Evolutionary conservation across 2,888 invertebrate genomes (phyloP).

Genomic region (Ophion costatus): DNA sequence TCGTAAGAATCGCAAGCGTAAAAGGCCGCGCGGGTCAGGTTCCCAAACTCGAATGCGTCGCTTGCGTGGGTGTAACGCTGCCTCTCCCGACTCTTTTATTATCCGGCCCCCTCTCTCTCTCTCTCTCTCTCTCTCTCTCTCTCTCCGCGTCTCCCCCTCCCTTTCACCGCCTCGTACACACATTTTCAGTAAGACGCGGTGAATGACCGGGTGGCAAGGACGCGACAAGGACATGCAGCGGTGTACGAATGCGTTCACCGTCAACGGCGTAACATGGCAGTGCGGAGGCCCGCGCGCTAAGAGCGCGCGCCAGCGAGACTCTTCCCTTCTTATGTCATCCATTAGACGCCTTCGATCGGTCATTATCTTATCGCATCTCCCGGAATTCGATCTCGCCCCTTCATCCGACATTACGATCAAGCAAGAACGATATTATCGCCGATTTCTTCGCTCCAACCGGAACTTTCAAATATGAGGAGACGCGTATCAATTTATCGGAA

Average conservation of each 20-base stretch:
- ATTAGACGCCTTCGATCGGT: not conserved
- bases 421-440: no score
- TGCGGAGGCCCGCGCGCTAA: not conserved
- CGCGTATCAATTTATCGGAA: no score
- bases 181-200: slow-evolving; percentile 72
- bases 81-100: slow-evolving; percentile 51
- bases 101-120: slow-evolving; percentile 2
- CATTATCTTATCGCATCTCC: no score
- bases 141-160: not conserved
- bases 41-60: slow-evolving; percentile 70
- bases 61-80: slow-evolving; percentile 73
- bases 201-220: slow-evolving; percentile 82
- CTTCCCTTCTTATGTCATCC: not conserved
- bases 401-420: no score
- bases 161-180: slow-evolving; percentile 5
- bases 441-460: no score
- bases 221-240: slow-evolving; percentile 81
- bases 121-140: slow-evolving; percentile 4
- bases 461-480: no score
- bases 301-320: not conserved
- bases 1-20: slow-evolving; percentile 75
- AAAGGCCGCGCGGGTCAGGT: slow-evolving; percentile 76
- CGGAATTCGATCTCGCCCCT: no score
- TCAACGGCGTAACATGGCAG: slow-evolving; percentile 39
- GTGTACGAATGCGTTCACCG: slow-evolving; percentile 55